These are phyloP conservation scores for Notothenia rossii DNA, from an alignment of 2,113 vertebrate genomes.

Conservation along the genomic window DNA sequence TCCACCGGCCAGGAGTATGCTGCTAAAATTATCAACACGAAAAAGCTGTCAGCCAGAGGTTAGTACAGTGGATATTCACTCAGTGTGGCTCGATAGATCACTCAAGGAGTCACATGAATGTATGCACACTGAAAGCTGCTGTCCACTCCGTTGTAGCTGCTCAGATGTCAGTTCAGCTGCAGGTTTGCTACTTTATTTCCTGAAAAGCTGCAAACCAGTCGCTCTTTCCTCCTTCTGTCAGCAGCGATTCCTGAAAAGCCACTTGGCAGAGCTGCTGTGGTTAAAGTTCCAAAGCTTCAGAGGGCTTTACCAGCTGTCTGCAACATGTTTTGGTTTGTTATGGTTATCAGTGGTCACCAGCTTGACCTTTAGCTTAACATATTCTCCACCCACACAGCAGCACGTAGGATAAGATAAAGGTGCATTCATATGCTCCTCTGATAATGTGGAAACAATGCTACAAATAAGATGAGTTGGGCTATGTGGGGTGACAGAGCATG, in stretches of 20 bases:
- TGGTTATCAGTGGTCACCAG: conserved; percentile 22
- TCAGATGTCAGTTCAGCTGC: conserved; percentile 5
- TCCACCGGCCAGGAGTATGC: conserved; percentile 97
- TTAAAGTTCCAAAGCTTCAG: conserved; percentile 20
- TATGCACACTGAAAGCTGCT: conserved; percentile 25
- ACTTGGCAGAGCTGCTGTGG: conserved; percentile 36
- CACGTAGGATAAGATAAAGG: background rate
- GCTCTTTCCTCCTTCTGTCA: conserved; percentile 15
- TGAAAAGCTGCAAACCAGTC: conserved; percentile 39
- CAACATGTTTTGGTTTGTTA: conserved; percentile 54
- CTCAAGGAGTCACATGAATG: background rate
- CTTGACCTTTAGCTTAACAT: conserved; percentile 35
- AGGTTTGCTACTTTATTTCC: conserved; percentile 34
- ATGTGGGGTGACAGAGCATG: too few relatives aligned
- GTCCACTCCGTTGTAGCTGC: conserved; percentile 5
- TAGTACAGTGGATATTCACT: conserved; percentile 65
- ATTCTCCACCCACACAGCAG: conserved; percentile 1
- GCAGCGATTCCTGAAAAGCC: conserved; percentile 62
- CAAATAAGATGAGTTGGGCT: too few relatives aligned
- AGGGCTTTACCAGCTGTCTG: conserved; percentile 36
- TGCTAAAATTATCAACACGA: conserved; percentile 99
- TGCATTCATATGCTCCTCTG: too few relatives aligned
- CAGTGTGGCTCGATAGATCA: background rate
- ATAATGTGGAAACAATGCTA: too few relatives aligned
- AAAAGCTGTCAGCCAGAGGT: conserved; percentile 99